Conservation (phyloP, 23 tunicate genomes). For the Halocynthia aurantium region DNA sequence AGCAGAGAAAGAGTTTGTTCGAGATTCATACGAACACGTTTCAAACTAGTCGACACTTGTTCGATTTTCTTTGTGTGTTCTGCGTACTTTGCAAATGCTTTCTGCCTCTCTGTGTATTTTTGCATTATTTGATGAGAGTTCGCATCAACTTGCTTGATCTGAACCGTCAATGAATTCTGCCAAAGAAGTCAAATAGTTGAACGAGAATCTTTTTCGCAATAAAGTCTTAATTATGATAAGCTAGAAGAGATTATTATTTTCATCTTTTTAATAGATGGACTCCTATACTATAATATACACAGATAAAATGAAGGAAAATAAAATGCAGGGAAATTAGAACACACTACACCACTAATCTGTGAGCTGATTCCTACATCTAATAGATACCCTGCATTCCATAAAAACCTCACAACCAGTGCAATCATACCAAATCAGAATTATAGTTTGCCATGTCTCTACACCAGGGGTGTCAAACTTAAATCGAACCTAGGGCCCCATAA, state of each 20-base stretch:
- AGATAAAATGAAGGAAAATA: no score
- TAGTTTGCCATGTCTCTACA: no score
- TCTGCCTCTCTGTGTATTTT: conserved; percentile 64
- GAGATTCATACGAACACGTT: conserved; percentile 48
- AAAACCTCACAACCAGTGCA: no score
- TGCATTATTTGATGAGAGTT: conserved; percentile 47
- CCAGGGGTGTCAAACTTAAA: no score
- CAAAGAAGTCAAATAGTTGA: not conserved
- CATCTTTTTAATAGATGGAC: not conserved
- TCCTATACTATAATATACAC: no score
- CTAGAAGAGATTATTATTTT: not conserved
- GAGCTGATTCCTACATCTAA: no score
- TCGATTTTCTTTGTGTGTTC: conserved; percentile 62
- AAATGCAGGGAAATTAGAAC: no score
- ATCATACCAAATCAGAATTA: no score
- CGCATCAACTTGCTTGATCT: conserved; percentile 58
- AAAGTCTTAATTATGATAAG: not conserved
- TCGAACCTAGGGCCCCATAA: no score
- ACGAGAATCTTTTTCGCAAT: not conserved
- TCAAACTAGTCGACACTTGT: conserved; percentile 54
- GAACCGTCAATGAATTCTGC: conserved; percentile 9
- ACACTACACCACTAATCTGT: no score
- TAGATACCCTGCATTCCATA: no score
- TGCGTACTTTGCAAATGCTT: conserved; percentile 68
- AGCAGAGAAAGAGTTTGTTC: conserved; percentile 37